Percentiles rank a stretch among this genome's conserved stretches.
Evolutionary conservation across 2,888 invertebrate genomes (phyloP).

Genomic region (Mechanitis messenoides): DNA sequence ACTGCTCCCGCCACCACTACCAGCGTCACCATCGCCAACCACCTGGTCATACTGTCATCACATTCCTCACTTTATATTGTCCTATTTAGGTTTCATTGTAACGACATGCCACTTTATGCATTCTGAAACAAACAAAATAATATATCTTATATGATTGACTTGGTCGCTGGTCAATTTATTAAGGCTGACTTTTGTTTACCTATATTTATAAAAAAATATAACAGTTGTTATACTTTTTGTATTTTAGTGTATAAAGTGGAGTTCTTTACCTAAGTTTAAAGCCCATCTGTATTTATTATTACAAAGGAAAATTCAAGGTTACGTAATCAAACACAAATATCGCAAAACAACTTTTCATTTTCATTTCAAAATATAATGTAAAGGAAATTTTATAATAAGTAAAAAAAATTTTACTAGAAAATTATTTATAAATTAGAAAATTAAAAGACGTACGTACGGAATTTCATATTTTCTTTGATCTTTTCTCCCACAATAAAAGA

Average conservation of each 20-base stretch:
- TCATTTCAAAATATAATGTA: background rate
- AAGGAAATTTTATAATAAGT: constrained; percentile 7
- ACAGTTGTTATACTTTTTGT: no score
- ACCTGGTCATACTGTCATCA: constrained; percentile 67
- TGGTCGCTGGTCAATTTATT: no score
- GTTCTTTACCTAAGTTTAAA: no score
- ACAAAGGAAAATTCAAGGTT: no score
- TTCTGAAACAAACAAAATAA: constrained; percentile 51
- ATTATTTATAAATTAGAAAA: constrained; percentile 8
- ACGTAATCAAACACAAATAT: background rate
- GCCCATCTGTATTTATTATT: no score
- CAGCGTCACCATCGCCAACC: constrained; percentile 79
- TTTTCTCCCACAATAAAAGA: constrained; percentile 13
- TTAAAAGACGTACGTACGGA: constrained; percentile 15
- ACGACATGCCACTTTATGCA: constrained; percentile 35
- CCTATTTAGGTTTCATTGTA: constrained; percentile 35
- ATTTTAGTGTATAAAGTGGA: no score
- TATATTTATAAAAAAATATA: no score
- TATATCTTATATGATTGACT: background rate
- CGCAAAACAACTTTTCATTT: background rate
- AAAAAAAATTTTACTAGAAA: background rate
- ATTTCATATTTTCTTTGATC: constrained; percentile 11
- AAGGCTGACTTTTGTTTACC: no score
- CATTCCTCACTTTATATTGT: constrained; percentile 48
- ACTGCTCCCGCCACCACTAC: constrained; percentile 74